Evolutionary conservation across 2,113 vertebrate genomes (phyloP).

Genomic region (Psettodes erumei): DNA sequence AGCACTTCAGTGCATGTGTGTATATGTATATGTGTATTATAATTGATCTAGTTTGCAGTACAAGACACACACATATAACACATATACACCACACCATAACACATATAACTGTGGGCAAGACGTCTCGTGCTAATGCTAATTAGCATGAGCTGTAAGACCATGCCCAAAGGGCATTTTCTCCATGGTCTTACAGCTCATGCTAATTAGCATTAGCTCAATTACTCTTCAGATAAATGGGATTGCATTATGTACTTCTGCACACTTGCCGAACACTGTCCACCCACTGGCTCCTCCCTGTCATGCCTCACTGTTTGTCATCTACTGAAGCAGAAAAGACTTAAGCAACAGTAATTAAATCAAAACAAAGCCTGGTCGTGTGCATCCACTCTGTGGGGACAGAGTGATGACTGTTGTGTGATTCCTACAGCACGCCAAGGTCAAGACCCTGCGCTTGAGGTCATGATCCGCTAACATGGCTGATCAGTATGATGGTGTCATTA

Average conservation of each 20-base stretch:
- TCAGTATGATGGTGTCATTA: constrained; percentile 55
- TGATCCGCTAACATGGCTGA: constrained; percentile 52
- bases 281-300: neutral
- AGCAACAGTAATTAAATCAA: constrained; percentile 48
- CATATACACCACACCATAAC: neutral
- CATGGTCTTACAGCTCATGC: neutral
- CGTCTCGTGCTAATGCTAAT: too few species aligned
- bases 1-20: neutral
- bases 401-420: constrained; percentile 60
- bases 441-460: constrained; percentile 48
- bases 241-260: too few species aligned
- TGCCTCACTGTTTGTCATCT: constrained; percentile 24
- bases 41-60: neutral
- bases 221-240: neutral
- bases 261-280: neutral
- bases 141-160: too few species aligned
- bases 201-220: neutral
- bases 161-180: neutral
- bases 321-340: constrained; percentile 10
- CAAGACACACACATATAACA: neutral
- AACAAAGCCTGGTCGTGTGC: constrained; percentile 51
- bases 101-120: too few species aligned
- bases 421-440: constrained; percentile 60
- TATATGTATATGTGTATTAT: too few species aligned
- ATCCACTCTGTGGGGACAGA: constrained; percentile 55